Evolutionary conservation across 2,113 vertebrate species (phyloP), one percentile per base, ranked within the genome.

Genomic region (Ploceus nigricollis): DNA sequence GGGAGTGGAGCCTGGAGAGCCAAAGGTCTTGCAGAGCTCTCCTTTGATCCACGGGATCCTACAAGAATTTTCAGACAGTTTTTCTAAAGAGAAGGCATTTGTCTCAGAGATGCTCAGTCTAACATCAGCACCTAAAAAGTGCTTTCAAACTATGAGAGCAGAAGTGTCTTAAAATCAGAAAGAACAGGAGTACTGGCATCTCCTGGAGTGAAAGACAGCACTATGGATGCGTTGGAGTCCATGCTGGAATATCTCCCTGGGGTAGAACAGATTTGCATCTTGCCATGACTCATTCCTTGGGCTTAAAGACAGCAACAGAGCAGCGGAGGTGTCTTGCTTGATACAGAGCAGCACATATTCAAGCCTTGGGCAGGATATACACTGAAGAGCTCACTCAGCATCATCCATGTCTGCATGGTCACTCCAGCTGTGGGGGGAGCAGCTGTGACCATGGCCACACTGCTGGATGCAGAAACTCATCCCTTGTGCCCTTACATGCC

Each of bases 401-500:
- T 39, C 39, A 78, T 8, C 83, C 72, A 48, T 3, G 6, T 57
- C 58, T 82, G 17, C 1, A 0, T 25, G 44, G 85, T 72, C 75
- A 51, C 37, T 65, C 42, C 65, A 85, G 53, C 70, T 64, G 65
- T 51, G 51, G 33, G 44, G 40, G 15, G 13, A 85, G 33, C n/a
- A 87, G 83, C 72, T 66, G 60, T 40, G 50, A 65, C 18, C 2
- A 1, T 2, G 20, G 54, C 28, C 45, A 64, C 53, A 60, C 7
- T 10, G 2, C 57, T 31, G 48, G 40, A 48, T 79, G 63, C 57
- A 91, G 48, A 82, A 87, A 69, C 25, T 9, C 2, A 45, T 5
- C 37, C 1, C 0, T 2, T 3, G 0, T 48, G 48, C 35, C 69
- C 28, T 72, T 54, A 31, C 23, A 17, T 4, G 10, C 4, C n/a